Percentiles rank a stretch among this genome's conserved stretches.
These are phyloP conservation scores for Hetaerina titia DNA, from an alignment of 2,888 invertebrate genomes.

Conservation along the genomic window DNA sequence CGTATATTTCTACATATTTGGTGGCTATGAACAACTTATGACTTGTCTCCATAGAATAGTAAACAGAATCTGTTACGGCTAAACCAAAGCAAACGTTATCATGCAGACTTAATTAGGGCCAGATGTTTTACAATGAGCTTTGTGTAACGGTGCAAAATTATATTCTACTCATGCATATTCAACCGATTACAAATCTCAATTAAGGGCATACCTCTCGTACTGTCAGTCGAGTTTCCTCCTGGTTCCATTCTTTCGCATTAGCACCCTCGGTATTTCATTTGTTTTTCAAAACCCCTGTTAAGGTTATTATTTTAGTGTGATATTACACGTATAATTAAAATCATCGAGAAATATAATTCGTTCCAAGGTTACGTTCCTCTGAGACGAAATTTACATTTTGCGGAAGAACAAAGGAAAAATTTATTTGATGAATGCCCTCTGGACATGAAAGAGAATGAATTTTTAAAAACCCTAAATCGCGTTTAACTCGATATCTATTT, in stretches of 20 bases:
- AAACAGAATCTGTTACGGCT: no score
- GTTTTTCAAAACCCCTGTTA: neutral
- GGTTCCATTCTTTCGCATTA: neutral
- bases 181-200: neutral
- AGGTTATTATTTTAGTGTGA: neutral
- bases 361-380: neutral
- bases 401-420: neutral
- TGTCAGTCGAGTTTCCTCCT: neutral
- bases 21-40: no score
- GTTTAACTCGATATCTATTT: neutral
- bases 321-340: neutral
- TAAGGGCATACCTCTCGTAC: neutral
- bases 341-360: neutral
- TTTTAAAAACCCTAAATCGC: neutral
- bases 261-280: neutral
- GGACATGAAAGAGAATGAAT: slow-evolving; percentile 40
- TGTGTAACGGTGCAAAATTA: no score
- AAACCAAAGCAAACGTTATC: no score
- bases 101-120: no score
- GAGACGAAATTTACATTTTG: slow-evolving; percentile 12
- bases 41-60: no score
- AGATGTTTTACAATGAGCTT: no score
- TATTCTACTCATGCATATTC: neutral
- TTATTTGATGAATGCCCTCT: neutral
- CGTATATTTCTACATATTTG: no score